Conservation (phyloP, 2,797 vertebrate genomes). For the Acanthurus leucopareius region DNA sequence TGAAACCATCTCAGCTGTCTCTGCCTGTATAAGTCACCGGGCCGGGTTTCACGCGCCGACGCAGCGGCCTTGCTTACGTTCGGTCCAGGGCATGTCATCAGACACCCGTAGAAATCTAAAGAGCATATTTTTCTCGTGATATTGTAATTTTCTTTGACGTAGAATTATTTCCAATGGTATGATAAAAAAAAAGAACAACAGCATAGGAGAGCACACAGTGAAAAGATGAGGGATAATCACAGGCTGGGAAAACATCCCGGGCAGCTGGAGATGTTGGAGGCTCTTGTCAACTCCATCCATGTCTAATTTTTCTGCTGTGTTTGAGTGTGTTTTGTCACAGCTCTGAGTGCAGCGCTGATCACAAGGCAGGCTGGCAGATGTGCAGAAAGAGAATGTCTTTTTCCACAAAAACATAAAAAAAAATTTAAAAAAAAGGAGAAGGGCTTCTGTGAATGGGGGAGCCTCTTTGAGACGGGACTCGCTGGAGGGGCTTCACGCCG, state of each 20-base stretch:
- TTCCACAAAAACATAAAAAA: not conserved
- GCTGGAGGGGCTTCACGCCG: conserved; percentile 38
- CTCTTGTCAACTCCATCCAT: conserved; percentile 66
- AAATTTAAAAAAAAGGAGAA: not conserved
- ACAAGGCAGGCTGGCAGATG: conserved; percentile 65
- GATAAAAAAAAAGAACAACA: not conserved
- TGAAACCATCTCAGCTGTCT: conserved; percentile 49
- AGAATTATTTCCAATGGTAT: conserved; percentile 47
- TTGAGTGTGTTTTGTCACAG: conserved; percentile 69
- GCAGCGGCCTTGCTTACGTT: conserved; percentile 26
- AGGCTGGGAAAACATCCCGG: conserved; percentile 68
- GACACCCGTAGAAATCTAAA: conserved; percentile 58
- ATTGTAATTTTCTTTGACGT: conserved; percentile 65
- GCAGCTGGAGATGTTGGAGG: conserved; percentile 53
- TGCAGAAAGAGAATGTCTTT: conserved; percentile 49
- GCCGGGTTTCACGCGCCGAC: conserved; percentile 18
- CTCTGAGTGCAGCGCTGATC: conserved; percentile 60
- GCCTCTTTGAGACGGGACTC: conserved; percentile 16
- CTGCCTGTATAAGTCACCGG: conserved; percentile 49
- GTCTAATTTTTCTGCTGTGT: conserved; percentile 63
- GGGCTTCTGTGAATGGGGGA: conserved; percentile 45
- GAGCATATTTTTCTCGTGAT: conserved; percentile 50
- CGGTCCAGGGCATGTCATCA: conserved; percentile 44
- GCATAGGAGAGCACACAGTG: conserved; percentile 10
- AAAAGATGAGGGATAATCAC: conserved; percentile 62